Percentiles rank a stretch among this genome's conserved stretches.
phyloP scores from a whole-genome alignment of 2,888 invertebrate species.

The Malacosoma neustria region DNA sequence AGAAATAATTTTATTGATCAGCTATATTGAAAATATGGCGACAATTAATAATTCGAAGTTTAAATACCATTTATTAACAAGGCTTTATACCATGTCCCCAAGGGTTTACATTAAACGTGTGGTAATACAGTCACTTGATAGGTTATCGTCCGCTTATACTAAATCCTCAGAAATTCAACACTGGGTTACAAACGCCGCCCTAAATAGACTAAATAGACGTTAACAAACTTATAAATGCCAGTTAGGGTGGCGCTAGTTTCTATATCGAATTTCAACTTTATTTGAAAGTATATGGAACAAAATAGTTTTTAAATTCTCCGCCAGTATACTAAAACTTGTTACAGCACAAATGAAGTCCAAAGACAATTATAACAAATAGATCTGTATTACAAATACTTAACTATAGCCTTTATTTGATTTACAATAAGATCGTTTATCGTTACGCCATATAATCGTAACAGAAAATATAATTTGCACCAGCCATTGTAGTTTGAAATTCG shows the following conservation, averaged over 20 bases:
- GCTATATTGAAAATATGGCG: too few species aligned
- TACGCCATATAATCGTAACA: neutral
- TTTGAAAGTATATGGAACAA: neutral
- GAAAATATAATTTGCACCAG: constrained; percentile 15
- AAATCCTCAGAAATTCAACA: constrained; percentile 22
- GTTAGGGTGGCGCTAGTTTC: constrained; percentile 3
- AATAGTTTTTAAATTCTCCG: neutral
- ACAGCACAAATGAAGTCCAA: neutral
- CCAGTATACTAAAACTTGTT: neutral
- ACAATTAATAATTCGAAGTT: too few species aligned
- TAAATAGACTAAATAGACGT: constrained; percentile 18
- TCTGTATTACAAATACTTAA: neutral
- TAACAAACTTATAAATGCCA: constrained; percentile 16
- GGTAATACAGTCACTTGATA: constrained; percentile 14
- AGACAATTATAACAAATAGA: neutral
- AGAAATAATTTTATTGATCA: too few species aligned
- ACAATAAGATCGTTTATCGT: neutral
- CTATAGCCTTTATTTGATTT: neutral
- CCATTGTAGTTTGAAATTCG: constrained; percentile 28
- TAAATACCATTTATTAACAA: too few species aligned
- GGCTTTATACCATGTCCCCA: neutral
- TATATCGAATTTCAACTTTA: neutral
- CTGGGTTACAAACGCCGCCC: constrained; percentile 22
- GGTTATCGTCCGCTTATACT: constrained; percentile 17
- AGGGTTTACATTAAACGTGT: neutral